Conservation (phyloP, 2,113 vertebrate genomes). For the Picathartes gymnocephalus region DNA sequence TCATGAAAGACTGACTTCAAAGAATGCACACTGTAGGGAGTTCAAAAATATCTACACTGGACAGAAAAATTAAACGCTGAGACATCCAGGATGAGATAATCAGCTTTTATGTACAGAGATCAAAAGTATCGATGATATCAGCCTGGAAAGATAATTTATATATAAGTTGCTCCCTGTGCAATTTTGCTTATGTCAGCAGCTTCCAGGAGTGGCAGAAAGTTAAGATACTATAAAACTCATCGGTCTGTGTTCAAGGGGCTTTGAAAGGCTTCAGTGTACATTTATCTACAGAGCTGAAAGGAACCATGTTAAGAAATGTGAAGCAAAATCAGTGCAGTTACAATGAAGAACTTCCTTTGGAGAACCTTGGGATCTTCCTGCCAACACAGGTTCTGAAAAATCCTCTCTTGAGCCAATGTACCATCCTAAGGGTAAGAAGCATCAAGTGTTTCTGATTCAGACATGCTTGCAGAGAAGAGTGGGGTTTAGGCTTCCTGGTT, state of each 20-base stretch:
- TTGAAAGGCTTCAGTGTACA: not conserved
- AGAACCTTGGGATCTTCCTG: not conserved
- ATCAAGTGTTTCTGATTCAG: constrained; percentile 8
- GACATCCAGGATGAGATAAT: not conserved
- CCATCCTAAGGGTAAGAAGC: not conserved
- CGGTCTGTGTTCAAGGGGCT: not conserved
- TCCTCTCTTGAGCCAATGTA: not conserved
- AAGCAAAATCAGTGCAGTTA: not conserved
- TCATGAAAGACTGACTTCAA: not conserved
- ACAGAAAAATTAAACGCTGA: not conserved
- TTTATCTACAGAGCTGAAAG: not conserved
- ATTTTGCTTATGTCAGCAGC: not conserved
- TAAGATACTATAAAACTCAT: not conserved
- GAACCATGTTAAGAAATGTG: not conserved
- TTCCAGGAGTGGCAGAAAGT: not conserved
- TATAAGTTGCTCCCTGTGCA: not conserved
- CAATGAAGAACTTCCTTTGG: not conserved
- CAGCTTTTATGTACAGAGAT: not conserved
- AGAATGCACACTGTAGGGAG: not conserved
- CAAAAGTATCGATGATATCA: not conserved
- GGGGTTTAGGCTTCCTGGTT: constrained; percentile 12
- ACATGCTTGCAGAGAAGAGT: not conserved
- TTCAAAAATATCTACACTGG: not conserved
- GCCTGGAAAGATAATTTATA: not conserved
- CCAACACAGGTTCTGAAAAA: not conserved